Base-by-base conservation (phyloP, 2,888 invertebrate genomes). In the Drosophila quinaria region DNA sequence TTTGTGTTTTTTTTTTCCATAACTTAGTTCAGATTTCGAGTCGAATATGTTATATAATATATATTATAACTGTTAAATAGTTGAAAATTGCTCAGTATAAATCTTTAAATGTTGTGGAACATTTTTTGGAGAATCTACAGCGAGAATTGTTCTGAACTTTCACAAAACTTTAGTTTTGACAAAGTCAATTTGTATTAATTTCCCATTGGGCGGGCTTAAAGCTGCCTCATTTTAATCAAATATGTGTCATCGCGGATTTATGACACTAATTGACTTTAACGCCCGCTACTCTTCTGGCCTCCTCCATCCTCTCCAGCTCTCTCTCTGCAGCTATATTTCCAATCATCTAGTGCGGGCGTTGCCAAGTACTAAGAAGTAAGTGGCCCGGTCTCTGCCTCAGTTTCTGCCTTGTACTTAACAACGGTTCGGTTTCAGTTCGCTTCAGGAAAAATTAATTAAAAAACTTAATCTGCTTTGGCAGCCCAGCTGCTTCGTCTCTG, bases 191-290 rank as follows among this genome's bases (percentile, higher is more conserved):
- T 61, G 52, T 69, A 62, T 74, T 71, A 54, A 67, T 75, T 58
- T 63, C 47, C 35, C 55, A 37, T 33, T 52, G 25, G 61, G 22
- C 44, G 41, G 37, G 15, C 25, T 44, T 60, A 51, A 61, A 44
- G 60, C 50, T 15, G 19, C 39, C 10, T 9, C 31, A 41, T 59
- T 81, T 84, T 81, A 79, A 84, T 83, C 80, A 81, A 80, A 77
- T 87, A 74, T 83, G 72, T 87, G 84, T 84, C 87, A 83, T 72
- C 73, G 72, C 66, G 79, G 66, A 87, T 81, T 84, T 81, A 79
- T 79, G 79, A 86, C 81, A 83, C 87, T 77, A 84, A 84, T 86
- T 84, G 83, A 79, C 67, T 81, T 81, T 77, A 82, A 78, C 55
- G 64, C 50, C 44, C 41, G 25, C 63, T 8, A 33, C 55, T 22